These are phyloP conservation scores for Apteryx owenii DNA, from an alignment of 2,113 vertebrate genomes.

Conservation along the genomic window DNA sequence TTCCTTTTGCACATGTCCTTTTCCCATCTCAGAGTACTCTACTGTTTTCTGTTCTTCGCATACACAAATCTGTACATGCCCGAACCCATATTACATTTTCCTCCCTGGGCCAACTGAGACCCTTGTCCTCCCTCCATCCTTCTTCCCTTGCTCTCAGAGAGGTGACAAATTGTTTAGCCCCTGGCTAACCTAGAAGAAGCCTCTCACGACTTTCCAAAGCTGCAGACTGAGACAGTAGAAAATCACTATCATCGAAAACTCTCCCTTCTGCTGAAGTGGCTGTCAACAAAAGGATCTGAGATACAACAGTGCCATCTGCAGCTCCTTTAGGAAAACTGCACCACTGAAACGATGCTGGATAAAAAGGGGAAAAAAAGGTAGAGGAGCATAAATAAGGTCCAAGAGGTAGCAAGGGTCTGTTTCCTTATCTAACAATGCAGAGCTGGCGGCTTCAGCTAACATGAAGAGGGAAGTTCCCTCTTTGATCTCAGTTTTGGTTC, in stretches of 20 bases:
- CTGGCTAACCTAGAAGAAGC: rapidly evolving
- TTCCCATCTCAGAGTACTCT: neutral
- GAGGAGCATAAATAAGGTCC: neutral
- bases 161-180: neutral
- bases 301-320: slow-evolving; percentile 24
- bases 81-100: neutral
- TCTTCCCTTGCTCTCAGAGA: neutral
- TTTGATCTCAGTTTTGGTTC: neutral
- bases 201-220: neutral
- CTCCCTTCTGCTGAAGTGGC: neutral
- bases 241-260: rapidly evolving
- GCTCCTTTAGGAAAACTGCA: neutral
- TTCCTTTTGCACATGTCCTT: neutral
- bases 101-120: neutral
- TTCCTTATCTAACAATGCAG: neutral
- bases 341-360: rapidly evolving
- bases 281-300: neutral
- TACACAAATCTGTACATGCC: neutral
- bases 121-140: neutral
- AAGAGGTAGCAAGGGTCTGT: rapidly evolving
- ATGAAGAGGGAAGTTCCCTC: neutral
- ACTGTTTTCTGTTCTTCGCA: neutral
- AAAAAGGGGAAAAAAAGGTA: neutral
- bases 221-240: neutral
- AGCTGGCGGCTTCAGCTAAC: neutral